Base-by-base conservation (phyloP, 2,797 vertebrate species). In the Mormyrus proboscirostris region DNA sequence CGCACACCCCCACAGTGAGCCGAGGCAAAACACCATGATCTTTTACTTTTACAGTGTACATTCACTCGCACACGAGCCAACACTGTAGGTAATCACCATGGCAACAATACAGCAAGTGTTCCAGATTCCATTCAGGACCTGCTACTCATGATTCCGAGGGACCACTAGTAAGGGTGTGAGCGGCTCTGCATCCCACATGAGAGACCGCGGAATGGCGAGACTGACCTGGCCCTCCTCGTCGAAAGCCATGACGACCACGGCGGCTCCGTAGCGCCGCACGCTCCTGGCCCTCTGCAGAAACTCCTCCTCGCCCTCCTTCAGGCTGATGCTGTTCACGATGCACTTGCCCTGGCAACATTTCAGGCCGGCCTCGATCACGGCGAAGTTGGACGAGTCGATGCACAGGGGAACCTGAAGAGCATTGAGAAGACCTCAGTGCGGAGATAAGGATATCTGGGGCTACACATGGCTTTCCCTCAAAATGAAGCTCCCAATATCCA, bases 341-440 rank as follows among this genome's bases (percentile, higher is more conserved):
- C 98, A 97, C 91, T 99, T 99, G 1, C 98, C 98, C 93, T 99
- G 98, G 84, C 97, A 98, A 93, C 98, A 99, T 88, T 98, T 99
- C 84, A 99, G 91, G 1, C 98, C 98, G 0, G 98, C 97, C 93
- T 99, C 98, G 1, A 99, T 98, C 92, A 99, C 98, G 0, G 96
- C 92, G 88, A 99, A 99, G 91, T 97, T 98, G 0, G 98, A 99
- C 0, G 98, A 99, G 93, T 99, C 98, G 0, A 99, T 98, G 53
- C 98, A 99, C 90, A 99, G 92, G 0, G 98, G 98, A 84, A 99
- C 98, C 98, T 99, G 92, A 88, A 47, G 41, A 50, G 62, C 4
- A 51, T n/a, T n/a, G 19, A 79, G 73, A 41, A 84, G 50, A 57
- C 53, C 38, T 62, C 12, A n/a, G 25, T 0, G 1, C 29, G 25